Evolutionary conservation across 2,113 vertebrate genomes (phyloP).

Genomic region (Nothoprocta pentlandii): DNA sequence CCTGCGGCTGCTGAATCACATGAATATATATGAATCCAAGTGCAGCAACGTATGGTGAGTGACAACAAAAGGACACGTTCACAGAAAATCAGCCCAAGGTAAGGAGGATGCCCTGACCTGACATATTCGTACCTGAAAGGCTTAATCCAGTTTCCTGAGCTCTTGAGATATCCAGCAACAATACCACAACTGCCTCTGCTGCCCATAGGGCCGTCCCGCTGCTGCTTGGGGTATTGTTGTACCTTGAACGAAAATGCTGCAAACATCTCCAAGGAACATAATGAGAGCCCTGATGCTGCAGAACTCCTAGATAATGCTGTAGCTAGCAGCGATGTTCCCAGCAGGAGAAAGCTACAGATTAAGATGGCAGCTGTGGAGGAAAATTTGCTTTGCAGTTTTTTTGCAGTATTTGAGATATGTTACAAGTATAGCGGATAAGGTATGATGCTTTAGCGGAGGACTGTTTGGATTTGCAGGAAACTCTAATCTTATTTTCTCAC

Average conservation of each 20-base stretch:
- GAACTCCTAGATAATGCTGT: neutral
- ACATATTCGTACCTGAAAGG: neutral
- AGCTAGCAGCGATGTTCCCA: neutral
- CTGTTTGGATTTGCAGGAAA: constrained; percentile 25
- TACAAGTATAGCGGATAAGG: neutral
- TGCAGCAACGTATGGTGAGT: neutral
- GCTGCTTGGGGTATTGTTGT: neutral
- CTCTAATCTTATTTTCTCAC: constrained; percentile 17
- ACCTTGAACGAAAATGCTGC: neutral
- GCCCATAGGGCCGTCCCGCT: neutral
- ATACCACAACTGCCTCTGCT: neutral
- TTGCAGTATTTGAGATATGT: neutral
- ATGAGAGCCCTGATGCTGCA: neutral
- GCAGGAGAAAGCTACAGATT: neutral
- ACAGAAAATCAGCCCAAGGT: neutral
- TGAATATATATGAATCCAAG: neutral
- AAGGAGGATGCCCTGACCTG: neutral
- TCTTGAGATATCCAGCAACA: neutral
- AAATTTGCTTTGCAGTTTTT: constrained; percentile 36
- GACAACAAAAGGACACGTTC: neutral
- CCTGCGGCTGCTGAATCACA: neutral
- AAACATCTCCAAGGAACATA: neutral
- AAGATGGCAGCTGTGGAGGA: neutral
- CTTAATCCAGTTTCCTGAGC: neutral
- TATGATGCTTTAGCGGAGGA: constrained; percentile 1